These are phyloP conservation scores for Synanceia verrucosa DNA, from an alignment of 2,797 vertebrate genomes.

Conservation along the genomic window DNA sequence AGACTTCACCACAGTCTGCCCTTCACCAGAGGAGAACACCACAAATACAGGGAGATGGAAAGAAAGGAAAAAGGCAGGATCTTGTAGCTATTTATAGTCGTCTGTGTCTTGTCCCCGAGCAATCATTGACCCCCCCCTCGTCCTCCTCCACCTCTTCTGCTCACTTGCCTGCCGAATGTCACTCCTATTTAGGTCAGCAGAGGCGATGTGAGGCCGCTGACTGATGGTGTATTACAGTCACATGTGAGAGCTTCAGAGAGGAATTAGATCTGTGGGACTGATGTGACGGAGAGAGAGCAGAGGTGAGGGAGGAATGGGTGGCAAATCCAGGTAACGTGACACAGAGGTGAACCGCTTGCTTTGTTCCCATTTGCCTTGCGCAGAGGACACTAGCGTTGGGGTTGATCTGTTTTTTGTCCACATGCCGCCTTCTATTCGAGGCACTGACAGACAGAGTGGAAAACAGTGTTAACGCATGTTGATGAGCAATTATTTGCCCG, in stretches of 20 bases:
- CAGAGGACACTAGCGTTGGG: neutral
- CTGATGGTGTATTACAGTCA: conserved; percentile 44
- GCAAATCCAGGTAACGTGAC: conserved; percentile 20
- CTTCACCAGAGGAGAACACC: conserved; percentile 60
- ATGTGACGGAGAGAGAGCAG: conserved; percentile 20
- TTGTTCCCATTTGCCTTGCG: conserved; percentile 16
- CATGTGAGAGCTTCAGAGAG: conserved; percentile 55
- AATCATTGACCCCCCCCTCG: conserved; percentile 51
- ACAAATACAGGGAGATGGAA: conserved; percentile 27
- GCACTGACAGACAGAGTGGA: conserved; percentile 73
- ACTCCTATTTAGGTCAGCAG: conserved; percentile 79
- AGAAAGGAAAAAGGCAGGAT: conserved; percentile 25
- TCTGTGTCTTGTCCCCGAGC: conserved; percentile 61
- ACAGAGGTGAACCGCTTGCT: conserved; percentile 15
- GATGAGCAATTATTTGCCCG: conserved; percentile 79
- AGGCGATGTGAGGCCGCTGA: conserved; percentile 46
- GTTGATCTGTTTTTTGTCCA: conserved; percentile 45
- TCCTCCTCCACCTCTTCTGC: conserved; percentile 51
- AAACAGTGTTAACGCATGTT: conserved; percentile 75
- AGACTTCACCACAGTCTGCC: conserved; percentile 52
- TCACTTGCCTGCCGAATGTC: conserved; percentile 66
- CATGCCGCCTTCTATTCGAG: conserved; percentile 41
- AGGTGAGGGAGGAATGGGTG: conserved; percentile 21
- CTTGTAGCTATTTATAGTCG: conserved; percentile 64
- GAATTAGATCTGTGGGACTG: conserved; percentile 50